Base-by-base conservation (phyloP, 2,797 vertebrate species). In the Cirrhinus molitorella region DNA sequence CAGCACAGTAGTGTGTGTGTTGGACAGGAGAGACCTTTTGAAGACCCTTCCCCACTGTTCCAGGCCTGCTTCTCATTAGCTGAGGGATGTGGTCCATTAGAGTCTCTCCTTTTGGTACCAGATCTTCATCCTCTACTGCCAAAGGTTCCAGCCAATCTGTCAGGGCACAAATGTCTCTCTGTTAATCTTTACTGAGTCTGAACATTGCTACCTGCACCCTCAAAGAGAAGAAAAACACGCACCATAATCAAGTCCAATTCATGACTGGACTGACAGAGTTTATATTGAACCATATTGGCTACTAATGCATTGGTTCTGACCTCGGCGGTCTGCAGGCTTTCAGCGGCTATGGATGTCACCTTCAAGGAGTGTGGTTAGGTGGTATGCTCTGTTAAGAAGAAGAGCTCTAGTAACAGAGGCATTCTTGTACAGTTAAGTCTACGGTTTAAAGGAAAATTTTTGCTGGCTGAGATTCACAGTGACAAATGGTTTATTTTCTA, bases 1-100 rank as follows among this genome's bases (percentile, higher is more conserved):
- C 55, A 80, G 83, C 86, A 92, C 90, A 91, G 89, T 86, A 13
- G 90, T 88, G 89, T 89, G 90, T 85, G 89, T 93, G 90, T 92
- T 74, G 84, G 31, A 86, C 83, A 74, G 86, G 73, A 76, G 31
- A 71, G n/a, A 43, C 59, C 25, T 75, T 47, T 80, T 80, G 55
- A 80, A 84, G 59, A 67, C 61, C 86, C 78, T 59, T 55, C 55
- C 66, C 81, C 13, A 34, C 75, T 75, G 68, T 67, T 63, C 19
- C 55, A 65, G 45, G 74, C 40, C 85, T 89, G 90, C 49, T 79
- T 83, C 83, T 76, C 28, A 77, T 87, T 57, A 53, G 71, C 47
- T 11, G 80, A 86, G 88, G 86, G 90, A 91, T 88, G 85, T 87
- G 85, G 83, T 88, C 85, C 86, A 87, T 91, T 90, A 87, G 85